A percentile compares a stretch with the other conserved stretches of the same genome.
phyloP scores from a whole-genome alignment of 2,113 vertebrate genomes.

The Pedetes capensis region DNA sequence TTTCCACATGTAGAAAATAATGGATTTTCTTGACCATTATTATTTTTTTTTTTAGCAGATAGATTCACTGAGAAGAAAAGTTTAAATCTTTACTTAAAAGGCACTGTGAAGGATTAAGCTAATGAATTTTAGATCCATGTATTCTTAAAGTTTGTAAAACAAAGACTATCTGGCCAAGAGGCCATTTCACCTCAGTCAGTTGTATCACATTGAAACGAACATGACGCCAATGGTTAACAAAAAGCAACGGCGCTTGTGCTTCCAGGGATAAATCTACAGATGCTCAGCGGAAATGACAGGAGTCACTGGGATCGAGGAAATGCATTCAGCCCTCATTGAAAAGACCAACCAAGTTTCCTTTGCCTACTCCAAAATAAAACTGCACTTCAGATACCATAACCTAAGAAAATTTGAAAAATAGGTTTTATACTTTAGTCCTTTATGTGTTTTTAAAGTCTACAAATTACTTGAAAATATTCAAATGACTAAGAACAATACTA shows the following conservation, averaged over 20 bases:
- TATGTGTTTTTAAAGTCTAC: conserved; percentile 19
- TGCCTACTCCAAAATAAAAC: background rate
- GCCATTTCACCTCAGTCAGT: background rate
- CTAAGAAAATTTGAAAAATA: background rate
- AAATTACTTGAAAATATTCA: background rate
- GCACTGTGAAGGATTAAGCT: background rate
- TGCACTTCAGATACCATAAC: background rate
- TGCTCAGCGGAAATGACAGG: background rate
- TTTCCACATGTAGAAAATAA: background rate
- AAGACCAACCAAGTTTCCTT: background rate
- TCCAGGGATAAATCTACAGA: background rate
- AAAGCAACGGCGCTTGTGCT: background rate
- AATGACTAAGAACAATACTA: background rate
- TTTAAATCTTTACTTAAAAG: conserved; percentile 7
- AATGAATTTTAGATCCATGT: background rate
- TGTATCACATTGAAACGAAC: background rate
- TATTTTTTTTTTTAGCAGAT: background rate
- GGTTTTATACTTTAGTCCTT: background rate
- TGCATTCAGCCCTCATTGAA: background rate
- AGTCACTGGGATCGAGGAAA: background rate
- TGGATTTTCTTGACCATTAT: background rate
- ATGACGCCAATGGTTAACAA: background rate
- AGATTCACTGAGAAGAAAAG: background rate
- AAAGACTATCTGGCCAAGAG: background rate
- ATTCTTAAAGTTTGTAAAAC: background rate